Conservation (phyloP, 2,797 vertebrate genomes). For the Danio aesculapii region DNA sequence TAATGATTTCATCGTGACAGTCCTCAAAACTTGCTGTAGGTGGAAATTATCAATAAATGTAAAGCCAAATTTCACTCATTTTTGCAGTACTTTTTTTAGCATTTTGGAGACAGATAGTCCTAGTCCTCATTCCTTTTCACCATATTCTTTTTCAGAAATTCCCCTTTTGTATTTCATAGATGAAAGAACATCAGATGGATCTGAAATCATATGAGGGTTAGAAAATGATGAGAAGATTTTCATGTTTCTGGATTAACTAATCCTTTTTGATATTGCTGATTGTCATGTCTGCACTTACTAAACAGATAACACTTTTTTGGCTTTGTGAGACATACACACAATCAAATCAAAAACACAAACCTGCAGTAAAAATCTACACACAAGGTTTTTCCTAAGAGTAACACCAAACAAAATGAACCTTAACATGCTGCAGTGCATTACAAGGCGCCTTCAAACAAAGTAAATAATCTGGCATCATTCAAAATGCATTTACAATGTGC, state of each 20-base stretch:
- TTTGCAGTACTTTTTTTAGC: not conserved
- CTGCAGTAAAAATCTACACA: conserved; percentile 30
- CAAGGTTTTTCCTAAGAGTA: conserved; percentile 30
- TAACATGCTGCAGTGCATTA: conserved; percentile 34
- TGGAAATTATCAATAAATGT: not conserved
- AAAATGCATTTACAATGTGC: conserved; percentile 54
- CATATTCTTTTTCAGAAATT: not conserved
- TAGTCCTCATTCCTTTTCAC: not conserved
- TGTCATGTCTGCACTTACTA: not conserved
- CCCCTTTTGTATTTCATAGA: not conserved
- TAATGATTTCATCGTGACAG: not conserved
- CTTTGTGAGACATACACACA: not conserved
- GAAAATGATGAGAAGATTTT: not conserved
- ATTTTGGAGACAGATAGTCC: not conserved
- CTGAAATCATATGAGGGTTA: not conserved
- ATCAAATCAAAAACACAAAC: not conserved
- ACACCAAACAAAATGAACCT: conserved; percentile 41
- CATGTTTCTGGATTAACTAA: not conserved
- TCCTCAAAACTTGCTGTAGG: not conserved
- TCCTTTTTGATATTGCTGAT: too few species aligned
- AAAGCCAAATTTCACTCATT: too few species aligned
- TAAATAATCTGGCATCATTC: conserved; percentile 51
- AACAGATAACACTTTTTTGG: not conserved
- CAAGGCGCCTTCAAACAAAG: conserved; percentile 35
- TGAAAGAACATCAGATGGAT: not conserved